Evolutionary conservation across 1,140 invertebrate genomes (phyloP).

Genomic region (Drosophila quadrilineata): DNA sequence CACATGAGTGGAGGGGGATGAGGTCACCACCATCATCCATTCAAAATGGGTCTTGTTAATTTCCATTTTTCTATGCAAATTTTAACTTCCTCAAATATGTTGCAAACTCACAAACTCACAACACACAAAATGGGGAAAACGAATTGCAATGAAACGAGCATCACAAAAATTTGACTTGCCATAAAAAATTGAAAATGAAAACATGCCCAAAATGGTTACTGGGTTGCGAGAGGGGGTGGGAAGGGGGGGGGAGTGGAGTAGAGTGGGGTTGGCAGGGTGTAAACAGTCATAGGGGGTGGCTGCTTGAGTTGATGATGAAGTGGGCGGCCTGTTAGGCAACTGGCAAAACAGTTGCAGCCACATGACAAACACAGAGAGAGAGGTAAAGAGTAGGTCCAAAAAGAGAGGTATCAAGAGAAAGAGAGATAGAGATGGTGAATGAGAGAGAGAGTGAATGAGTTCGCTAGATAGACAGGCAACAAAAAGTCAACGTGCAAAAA

Average conservation of each 20-base stretch:
- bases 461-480: slow-evolving; percentile 43
- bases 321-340: slow-evolving; percentile 76
- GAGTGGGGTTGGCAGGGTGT: background rate
- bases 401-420: no score
- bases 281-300: no score
- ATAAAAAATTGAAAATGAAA: slow-evolving; percentile 77
- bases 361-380: slow-evolving; percentile 44
- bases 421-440: slow-evolving; percentile 12
- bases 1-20: background rate
- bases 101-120: slow-evolving; percentile 63
- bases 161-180: slow-evolving; percentile 74
- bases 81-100: slow-evolving; percentile 72
- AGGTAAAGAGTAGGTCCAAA: no score
- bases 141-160: slow-evolving; percentile 42
- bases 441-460: slow-evolving; percentile 1
- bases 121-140: slow-evolving; percentile 41
- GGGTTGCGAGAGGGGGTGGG: background rate
- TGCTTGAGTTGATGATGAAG: slow-evolving; percentile 39
- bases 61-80: slow-evolving; percentile 81
- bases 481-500: slow-evolving; percentile 78
- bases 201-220: slow-evolving; percentile 43
- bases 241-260: background rate
- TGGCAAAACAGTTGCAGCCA: slow-evolving; percentile 42
- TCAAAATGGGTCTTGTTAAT: slow-evolving; percentile 80
- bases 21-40: slow-evolving; percentile 57